A percentile compares a stretch with the other conserved stretches of the same genome.
Evolutionary conservation across 92 coral and sea anemone species (phyloP).

Genomic region (Phenganax stokvisi): DNA sequence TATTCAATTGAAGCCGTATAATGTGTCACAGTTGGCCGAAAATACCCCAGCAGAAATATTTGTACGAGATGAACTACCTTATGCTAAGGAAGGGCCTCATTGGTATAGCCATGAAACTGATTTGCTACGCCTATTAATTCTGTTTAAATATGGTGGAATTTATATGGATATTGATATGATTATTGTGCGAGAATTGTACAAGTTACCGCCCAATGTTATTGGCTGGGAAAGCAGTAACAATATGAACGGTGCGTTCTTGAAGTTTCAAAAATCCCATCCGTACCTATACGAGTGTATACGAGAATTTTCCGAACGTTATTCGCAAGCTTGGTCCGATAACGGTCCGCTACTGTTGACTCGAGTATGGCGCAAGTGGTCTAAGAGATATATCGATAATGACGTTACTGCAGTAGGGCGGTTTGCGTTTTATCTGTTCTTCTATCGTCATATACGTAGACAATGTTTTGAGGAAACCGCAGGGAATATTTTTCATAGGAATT

Average conservation of each 20-base stretch:
- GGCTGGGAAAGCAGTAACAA: conserved; percentile 31
- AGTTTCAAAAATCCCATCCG: conserved; percentile 37
- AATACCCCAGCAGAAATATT: conserved; percentile 48
- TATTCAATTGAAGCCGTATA: conserved; percentile 39
- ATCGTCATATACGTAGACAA: background rate
- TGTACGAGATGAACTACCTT: conserved; percentile 20
- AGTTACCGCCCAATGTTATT: conserved; percentile 30
- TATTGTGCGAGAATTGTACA: conserved; percentile 29
- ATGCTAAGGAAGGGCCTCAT: conserved; percentile 26
- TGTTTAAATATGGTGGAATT: conserved; percentile 47
- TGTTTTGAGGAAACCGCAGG: conserved; percentile 45
- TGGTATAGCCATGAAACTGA: conserved; percentile 52
- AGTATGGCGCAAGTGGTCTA: conserved; percentile 26
- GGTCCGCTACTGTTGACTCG: conserved; percentile 45
- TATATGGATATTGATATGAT: conserved; percentile 51
- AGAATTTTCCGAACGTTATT: conserved; percentile 26
- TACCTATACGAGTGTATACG: conserved; percentile 8
- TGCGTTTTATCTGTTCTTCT: conserved; percentile 44
- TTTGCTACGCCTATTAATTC: conserved; percentile 34
- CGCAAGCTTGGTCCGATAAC: conserved; percentile 25
- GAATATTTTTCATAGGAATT: background rate
- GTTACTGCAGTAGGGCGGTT: conserved; percentile 6
- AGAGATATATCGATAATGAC: background rate
- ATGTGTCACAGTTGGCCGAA: conserved; percentile 19
- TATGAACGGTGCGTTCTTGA: conserved; percentile 42